phyloP scores from a whole-genome alignment of 2,797 vertebrate species.

The Lycodopsis pacificus region DNA sequence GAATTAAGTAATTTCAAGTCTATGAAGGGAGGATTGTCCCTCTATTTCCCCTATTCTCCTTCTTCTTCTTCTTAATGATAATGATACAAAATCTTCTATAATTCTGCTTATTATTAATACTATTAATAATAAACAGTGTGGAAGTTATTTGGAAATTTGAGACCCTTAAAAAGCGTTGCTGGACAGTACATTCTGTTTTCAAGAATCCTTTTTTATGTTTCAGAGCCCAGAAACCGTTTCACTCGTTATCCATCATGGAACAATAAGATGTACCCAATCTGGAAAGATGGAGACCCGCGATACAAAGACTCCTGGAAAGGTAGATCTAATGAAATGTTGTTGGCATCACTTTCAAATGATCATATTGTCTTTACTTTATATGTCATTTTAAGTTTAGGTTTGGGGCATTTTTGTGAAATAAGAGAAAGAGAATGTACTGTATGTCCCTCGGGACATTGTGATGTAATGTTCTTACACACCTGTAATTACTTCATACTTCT shows the following conservation, averaged over 20 bases:
- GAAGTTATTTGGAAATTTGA: not conserved
- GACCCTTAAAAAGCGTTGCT: not conserved
- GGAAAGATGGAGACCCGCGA: constrained; percentile 83
- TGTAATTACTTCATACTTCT: not conserved
- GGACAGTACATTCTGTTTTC: not conserved
- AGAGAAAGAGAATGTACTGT: not conserved
- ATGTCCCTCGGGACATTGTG: not conserved
- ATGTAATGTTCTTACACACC: not conserved
- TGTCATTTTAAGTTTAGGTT: not conserved
- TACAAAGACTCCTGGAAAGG: constrained; percentile 90
- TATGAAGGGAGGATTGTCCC: not conserved
- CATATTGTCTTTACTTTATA: not conserved
- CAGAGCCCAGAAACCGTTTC: constrained; percentile 82
- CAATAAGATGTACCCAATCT: constrained; percentile 85
- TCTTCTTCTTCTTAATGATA: not conserved
- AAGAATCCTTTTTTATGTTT: constrained; percentile 31
- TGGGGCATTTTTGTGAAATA: not conserved
- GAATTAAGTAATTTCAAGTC: not conserved
- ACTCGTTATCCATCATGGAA: constrained; percentile 87
- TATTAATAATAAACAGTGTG: not conserved
- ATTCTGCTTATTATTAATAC: too few relatives aligned
- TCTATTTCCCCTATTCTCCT: not conserved
- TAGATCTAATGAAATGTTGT: constrained; percentile 47
- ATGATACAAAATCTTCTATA: too few relatives aligned
- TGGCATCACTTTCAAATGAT: not conserved